Base-by-base conservation (phyloP, 2,797 vertebrate genomes). In the Alca torda region DNA sequence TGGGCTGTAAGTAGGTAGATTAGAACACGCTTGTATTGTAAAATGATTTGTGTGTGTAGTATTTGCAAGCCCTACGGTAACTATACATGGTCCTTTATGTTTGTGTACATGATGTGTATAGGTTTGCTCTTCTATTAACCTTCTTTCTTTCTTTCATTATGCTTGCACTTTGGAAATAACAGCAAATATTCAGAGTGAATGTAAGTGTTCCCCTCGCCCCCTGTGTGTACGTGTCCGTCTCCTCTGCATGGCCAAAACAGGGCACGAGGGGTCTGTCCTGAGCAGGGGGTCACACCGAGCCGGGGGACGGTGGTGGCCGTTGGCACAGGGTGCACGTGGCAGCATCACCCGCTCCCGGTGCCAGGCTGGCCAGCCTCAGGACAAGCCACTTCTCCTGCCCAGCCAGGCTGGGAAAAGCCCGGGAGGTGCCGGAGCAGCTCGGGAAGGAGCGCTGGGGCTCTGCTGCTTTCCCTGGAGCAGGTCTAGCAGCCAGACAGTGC, bases 181-280 rank as follows among this genome's bases (percentile, higher is more conserved):
- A 99, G 99, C 99, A 98, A 99, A 97, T 98, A 99, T 99, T 98
- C 99, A 98, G 98, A 98, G 98, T 83, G 98, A 99, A 97, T 89
- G 99, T 99, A 99, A 99, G 99, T 99, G 48, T 77, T 84, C 72
- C 85, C 94, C 54, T 51, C 4, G 1, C 69, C 67, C 63, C 37
- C 41, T 2, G 2, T 6, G 21, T 10, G 57, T 56, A 5, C 1
- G 0, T 8, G 31, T 61, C 72, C 5, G 4, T 72, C 82, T 67
- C 76, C 78, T 46, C 73, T 67, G 83, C 15, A 9, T 56, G 85
- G 39, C 65, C 1, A 2, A 5, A 64, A 6, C 9, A 6, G 73
- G 50, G 45, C 61, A 3, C 0, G 3, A 67, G 48, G 89, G 75
- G 3, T 37, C 65, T 7, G 51, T 1, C 7, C 31, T 0, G 5